phyloP scores from a whole-genome alignment of 2,113 vertebrate species.

The Abramis brama region DNA sequence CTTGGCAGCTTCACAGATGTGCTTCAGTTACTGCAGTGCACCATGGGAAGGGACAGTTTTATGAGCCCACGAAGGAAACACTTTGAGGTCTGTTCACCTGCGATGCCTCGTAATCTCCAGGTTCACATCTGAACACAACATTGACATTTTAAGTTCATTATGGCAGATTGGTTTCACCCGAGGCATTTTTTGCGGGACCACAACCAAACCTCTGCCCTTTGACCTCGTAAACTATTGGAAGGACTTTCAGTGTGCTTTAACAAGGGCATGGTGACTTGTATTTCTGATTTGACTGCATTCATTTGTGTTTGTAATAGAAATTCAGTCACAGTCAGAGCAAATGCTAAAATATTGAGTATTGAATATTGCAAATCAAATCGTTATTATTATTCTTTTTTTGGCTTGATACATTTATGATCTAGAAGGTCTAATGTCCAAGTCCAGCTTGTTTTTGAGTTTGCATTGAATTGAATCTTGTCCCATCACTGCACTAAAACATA shows the following conservation, averaged over 20 bases:
- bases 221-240: conserved; percentile 1
- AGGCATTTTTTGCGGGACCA: conserved; percentile 37
- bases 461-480: too few species aligned
- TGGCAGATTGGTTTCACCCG: conserved; percentile 42
- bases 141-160: conserved; percentile 37
- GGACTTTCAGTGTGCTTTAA: not conserved
- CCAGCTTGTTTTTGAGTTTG: too few species aligned
- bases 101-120: conserved; percentile 1
- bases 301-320: conserved; percentile 2
- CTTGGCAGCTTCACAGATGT: conserved; percentile 8
- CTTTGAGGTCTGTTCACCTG: conserved; percentile 18
- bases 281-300: not conserved
- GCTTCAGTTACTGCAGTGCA: conserved; percentile 21
- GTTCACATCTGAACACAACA: conserved; percentile 35
- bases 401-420: too few species aligned
- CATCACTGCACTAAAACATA: too few species aligned
- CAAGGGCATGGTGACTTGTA: not conserved
- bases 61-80: not conserved
- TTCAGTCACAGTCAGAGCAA: not conserved
- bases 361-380: too few species aligned
- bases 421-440: too few species aligned
- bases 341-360: too few species aligned
- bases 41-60: conserved; percentile 14
- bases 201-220: not conserved
- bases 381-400: too few species aligned